phyloP scores from a whole-genome alignment of 2,113 vertebrate species.

The Phocoena phocoena region DNA sequence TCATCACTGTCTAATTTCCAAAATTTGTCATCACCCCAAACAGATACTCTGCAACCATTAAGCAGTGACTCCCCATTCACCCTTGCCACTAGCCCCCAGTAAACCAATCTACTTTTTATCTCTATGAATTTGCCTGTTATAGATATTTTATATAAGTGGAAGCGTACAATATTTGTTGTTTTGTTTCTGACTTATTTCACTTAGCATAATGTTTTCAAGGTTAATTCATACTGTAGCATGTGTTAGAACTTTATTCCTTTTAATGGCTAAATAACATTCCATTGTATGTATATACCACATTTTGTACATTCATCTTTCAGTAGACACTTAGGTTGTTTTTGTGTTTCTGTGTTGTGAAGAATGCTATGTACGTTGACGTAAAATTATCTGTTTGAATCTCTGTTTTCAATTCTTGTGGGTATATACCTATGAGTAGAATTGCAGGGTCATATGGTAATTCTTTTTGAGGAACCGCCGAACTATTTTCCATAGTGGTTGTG shows the following conservation, averaged over 20 bases:
- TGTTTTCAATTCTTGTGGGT: background rate
- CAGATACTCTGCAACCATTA: background rate
- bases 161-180: background rate
- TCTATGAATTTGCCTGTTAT: background rate
- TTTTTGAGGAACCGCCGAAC: background rate
- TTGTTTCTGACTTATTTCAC: constrained; percentile 4
- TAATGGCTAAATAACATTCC: background rate
- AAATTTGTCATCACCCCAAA: background rate
- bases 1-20: background rate
- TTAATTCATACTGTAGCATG: background rate
- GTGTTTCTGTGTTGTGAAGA: background rate
- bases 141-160: background rate
- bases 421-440: background rate
- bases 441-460: background rate
- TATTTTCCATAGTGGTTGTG: background rate
- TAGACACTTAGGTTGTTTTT: background rate
- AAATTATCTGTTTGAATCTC: background rate
- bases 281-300: background rate
- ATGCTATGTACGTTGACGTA: background rate
- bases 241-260: background rate
- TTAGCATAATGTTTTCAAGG: background rate
- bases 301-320: background rate
- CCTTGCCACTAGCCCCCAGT: background rate
- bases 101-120: background rate
- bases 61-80: background rate